Evolutionary conservation across 37 sponge, comb jelly and placozoan genomes (phyloP).

Genomic region (Halisarca cf. caerulea): DNA sequence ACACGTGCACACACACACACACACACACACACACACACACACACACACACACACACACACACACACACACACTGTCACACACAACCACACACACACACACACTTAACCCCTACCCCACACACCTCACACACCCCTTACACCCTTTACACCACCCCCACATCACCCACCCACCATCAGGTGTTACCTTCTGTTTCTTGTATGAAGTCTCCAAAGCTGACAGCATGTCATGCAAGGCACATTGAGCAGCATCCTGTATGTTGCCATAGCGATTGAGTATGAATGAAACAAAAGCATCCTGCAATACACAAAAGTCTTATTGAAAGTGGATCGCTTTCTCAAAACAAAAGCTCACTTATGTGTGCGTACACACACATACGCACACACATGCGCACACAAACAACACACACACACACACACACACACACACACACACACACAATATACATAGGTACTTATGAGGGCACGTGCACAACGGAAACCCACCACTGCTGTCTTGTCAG

Average conservation of each 20-base stretch:
- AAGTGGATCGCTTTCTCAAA: not conserved
- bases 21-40: too few species aligned
- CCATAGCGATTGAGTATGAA: constrained; percentile 59
- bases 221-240: constrained; percentile 39
- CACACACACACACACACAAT: constrained; percentile 7
- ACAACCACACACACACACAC: too few species aligned
- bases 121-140: not conserved
- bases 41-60: too few species aligned
- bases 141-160: not conserved
- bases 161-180: not conserved
- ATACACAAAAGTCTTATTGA: not conserved
- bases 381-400: constrained; percentile 30
- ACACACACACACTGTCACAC: too few species aligned
- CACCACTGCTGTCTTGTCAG: not conserved
- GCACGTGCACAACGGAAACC: not conserved
- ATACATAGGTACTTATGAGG: not conserved
- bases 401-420: constrained; percentile 16
- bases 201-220: constrained; percentile 42
- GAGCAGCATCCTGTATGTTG: constrained; percentile 24
- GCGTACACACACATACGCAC: constrained; percentile 32
- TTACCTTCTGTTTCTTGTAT: constrained; percentile 37
- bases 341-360: too few species aligned
- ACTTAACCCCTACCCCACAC: not conserved
- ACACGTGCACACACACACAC: too few species aligned
- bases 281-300: constrained; percentile 41